Evolutionary conservation across 2,888 invertebrate species (phyloP).

Genomic region (Caenorhabditis auriculariae): DNA sequence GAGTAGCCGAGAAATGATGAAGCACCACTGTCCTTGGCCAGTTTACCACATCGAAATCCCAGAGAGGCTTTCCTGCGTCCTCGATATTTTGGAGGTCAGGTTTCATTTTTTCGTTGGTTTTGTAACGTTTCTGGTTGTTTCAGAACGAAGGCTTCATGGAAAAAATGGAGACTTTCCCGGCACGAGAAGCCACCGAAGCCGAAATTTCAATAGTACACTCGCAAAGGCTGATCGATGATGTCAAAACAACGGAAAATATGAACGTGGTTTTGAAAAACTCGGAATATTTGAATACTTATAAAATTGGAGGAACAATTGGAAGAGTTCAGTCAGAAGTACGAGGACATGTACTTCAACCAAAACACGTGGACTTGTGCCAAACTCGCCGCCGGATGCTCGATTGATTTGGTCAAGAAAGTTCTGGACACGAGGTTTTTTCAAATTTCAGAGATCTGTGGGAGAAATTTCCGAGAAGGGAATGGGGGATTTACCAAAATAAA

Average conservation of each 20-base stretch:
- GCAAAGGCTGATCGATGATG: constrained; percentile 33
- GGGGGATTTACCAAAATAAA: no score
- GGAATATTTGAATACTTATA: neutral
- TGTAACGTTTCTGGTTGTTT: constrained; percentile 1
- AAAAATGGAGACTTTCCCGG: neutral
- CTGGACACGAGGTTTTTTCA: constrained; percentile 20
- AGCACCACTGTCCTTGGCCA: constrained; percentile 54
- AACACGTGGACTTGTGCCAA: constrained; percentile 43
- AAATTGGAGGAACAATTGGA: constrained; percentile 15
- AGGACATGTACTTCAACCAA: constrained; percentile 58
- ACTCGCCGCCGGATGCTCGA: constrained; percentile 46
- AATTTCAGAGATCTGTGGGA: no score
- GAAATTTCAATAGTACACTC: constrained; percentile 42
- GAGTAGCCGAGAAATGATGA: constrained; percentile 30
- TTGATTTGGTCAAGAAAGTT: constrained; percentile 32
- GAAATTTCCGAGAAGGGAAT: no score
- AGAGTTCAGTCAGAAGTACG: constrained; percentile 40
- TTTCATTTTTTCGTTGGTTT: neutral
- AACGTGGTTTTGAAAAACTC: constrained; percentile 11
- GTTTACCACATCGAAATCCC: constrained; percentile 54
- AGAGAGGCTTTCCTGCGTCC: constrained; percentile 39
- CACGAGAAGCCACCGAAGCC: constrained; percentile 20
- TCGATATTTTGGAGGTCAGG: constrained; percentile 28
- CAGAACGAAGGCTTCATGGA: constrained; percentile 3
- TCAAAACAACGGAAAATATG: constrained; percentile 27